Evolutionary conservation across 2,113 vertebrate species (phyloP).

Genomic region (Pipa parva): DNA sequence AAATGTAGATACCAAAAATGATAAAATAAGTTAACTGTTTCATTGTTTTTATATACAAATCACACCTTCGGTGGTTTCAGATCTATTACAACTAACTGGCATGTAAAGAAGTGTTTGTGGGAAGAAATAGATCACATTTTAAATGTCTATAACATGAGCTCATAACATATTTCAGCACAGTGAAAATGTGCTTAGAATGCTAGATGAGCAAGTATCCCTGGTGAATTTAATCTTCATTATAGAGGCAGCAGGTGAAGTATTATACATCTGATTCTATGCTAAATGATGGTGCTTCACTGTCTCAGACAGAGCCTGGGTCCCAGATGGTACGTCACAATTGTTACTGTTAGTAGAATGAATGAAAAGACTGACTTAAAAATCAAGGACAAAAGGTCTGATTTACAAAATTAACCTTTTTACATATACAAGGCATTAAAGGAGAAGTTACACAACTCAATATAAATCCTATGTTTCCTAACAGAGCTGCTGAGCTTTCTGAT

Average conservation of each 20-base stretch:
- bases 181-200: slow-evolving; percentile 8
- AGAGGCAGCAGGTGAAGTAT: slow-evolving; percentile 35
- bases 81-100: slow-evolving; percentile 1
- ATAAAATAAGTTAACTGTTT: too few species aligned
- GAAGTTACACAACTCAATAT: too few species aligned
- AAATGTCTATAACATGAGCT: slow-evolving; percentile 14
- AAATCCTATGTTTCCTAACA: too few species aligned
- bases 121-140: slow-evolving; percentile 4
- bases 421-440: too few species aligned
- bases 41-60: too few species aligned
- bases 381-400: too few species aligned
- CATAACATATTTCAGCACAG: slow-evolving; percentile 24
- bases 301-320: slow-evolving; percentile 1
- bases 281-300: slow-evolving; percentile 20
- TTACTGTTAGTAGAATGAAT: neutral
- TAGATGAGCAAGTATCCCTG: slow-evolving; percentile 24
- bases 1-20: too few species aligned
- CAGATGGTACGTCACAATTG: neutral
- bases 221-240: slow-evolving; percentile 35
- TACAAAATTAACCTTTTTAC: too few species aligned
- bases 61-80: too few species aligned
- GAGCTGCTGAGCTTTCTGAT: too few species aligned
- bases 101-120: slow-evolving; percentile 12
- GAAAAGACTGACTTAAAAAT: too few species aligned
- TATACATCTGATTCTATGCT: slow-evolving; percentile 25